phyloP scores from a whole-genome alignment of 2,888 invertebrate species.

The Eumerus sabulonum region DNA sequence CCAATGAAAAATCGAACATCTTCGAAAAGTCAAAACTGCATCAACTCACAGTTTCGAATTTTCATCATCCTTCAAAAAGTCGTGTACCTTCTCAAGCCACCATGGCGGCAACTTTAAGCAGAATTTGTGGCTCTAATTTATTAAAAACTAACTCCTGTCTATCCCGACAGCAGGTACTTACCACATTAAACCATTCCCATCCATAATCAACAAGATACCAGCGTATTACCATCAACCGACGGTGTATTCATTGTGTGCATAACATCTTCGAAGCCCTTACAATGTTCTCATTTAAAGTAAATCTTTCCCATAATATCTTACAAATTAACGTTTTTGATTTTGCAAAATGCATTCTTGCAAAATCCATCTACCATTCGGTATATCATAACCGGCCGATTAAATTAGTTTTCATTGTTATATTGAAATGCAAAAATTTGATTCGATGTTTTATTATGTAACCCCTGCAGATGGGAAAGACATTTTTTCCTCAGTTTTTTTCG shows the following conservation, averaged over 20 bases:
- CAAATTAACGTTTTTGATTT: constrained; percentile 4
- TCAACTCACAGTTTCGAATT: constrained; percentile 68
- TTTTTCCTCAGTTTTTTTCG: constrained; percentile 45
- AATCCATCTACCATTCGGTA: no score
- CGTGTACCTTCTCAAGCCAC: constrained; percentile 80
- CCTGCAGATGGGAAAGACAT: constrained; percentile 30
- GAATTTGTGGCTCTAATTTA: constrained; percentile 91
- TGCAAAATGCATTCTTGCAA: not conserved
- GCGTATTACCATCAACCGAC: constrained; percentile 17
- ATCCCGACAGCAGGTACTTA: constrained; percentile 84
- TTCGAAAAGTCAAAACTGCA: constrained; percentile 68
- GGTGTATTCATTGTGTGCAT: constrained; percentile 44
- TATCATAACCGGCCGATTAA: not conserved
- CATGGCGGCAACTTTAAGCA: constrained; percentile 93
- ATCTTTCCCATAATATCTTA: constrained; percentile 5
- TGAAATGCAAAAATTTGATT: constrained; percentile 48
- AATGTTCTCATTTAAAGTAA: constrained; percentile 13
- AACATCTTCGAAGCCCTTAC: constrained; percentile 55
- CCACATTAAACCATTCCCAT: constrained; percentile 16
- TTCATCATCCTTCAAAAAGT: constrained; percentile 75
- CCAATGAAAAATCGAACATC: constrained; percentile 19
- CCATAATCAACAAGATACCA: constrained; percentile 22
- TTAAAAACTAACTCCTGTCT: constrained; percentile 86
- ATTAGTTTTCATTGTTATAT: constrained; percentile 43
- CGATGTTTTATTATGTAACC: constrained; percentile 75